Base-by-base conservation (phyloP, 2,113 vertebrate species). In the Cephalopterus ornatus region DNA sequence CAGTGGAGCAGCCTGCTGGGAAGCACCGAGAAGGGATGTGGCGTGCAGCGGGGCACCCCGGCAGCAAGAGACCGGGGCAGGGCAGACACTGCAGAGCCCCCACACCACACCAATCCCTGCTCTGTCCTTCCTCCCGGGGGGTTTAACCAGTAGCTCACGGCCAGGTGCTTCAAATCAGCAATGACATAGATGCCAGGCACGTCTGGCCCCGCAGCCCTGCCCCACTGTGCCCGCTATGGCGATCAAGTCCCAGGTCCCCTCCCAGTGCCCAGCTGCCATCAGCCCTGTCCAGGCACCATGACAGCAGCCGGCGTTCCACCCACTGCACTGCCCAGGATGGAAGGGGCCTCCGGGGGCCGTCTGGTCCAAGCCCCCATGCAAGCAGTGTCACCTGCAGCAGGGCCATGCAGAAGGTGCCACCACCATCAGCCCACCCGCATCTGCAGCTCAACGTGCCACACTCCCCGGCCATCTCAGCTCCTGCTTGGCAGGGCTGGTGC, bases 341-440 rank as follows among this genome's bases (percentile, higher is more conserved):
- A 78, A 32, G 23, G 11, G 19, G 9, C 27, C 44, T 22, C 70
- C 3, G 3, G 55, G 46, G 32, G 12, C 39, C 0, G 0, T 2
- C 41, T 39, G 41, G 2, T 33, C 59, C 61, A 55, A 44, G 23
- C 7, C 32, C 20, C 28, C 35, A 2, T 1, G 41, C 33, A 26
- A 70, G 27, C 41, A 21, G 59, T 21, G 59, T 82, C 66, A 26
- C 71, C 61, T 35, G 62, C 84, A 66, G 86, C 78, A 44, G n/a
- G 23, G 49, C 46, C 6, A 2, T 6, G 21, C 73, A 41, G 21
- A n/a, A n/a, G 17, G 20, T 59, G 58, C 53, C 67, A 33, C 21
- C 28, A 12, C 28, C 42, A 22, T 1, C 42, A 82, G 42, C 28
- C 11, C 79, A 23, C 44, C 1, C 3, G 59, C 3, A 2, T 30